These are phyloP conservation scores for Regulus satrapa DNA, from an alignment of 2,113 vertebrate genomes.

Conservation along the genomic window DNA sequence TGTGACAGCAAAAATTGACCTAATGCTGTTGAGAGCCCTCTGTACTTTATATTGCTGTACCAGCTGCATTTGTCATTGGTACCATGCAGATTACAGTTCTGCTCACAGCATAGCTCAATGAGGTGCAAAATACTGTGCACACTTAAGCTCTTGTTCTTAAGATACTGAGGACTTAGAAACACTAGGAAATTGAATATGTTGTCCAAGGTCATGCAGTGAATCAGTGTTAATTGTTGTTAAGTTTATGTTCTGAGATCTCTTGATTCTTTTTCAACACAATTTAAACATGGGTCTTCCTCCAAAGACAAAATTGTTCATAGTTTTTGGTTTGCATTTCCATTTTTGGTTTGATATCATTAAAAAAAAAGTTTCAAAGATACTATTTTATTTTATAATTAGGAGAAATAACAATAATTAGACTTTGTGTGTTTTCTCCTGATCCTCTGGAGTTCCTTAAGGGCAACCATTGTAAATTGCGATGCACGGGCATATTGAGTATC, in stretches of 20 bases:
- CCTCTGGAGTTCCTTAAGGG: not conserved
- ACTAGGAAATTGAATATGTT: not conserved
- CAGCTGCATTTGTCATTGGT: not conserved
- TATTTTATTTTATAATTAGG: not conserved
- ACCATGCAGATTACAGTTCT: constrained; percentile 8
- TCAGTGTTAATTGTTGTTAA: not conserved
- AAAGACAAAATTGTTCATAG: not conserved
- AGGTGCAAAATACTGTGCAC: constrained; percentile 3
- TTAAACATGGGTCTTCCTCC: not conserved
- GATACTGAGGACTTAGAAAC: not conserved
- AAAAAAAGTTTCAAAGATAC: not conserved
- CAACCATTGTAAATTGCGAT: not conserved
- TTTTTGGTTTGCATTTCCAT: not conserved
- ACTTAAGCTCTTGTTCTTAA: not conserved
- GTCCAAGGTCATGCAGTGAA: not conserved
- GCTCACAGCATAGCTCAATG: not conserved
- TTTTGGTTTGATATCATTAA: not conserved
- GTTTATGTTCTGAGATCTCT: not conserved
- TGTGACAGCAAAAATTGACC: not conserved
- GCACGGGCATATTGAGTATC: not conserved
- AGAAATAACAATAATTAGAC: not conserved
- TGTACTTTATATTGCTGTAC: not conserved
- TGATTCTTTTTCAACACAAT: not conserved
- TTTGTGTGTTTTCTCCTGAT: not conserved
- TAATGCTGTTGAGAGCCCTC: not conserved